Percentiles rank a stretch among this genome's conserved stretches.
phyloP scores from a whole-genome alignment of 2,797 vertebrate species.

The Octomys mimax region DNA sequence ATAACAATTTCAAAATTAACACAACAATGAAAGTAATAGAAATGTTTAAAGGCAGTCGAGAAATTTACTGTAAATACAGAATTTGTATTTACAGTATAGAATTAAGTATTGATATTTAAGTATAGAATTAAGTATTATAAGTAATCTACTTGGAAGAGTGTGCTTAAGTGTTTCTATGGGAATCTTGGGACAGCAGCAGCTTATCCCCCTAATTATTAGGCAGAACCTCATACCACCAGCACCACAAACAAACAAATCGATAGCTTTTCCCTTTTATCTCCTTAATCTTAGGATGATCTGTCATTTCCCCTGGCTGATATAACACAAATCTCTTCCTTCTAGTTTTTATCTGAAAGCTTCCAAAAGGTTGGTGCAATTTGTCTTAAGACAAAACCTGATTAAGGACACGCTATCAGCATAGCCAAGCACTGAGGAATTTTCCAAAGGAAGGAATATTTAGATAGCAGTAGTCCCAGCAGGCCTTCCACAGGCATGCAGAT shows the following conservation, averaged over 20 bases:
- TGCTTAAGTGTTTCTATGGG: neutral
- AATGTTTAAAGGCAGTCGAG: neutral
- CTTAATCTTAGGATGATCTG: neutral
- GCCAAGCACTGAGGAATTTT: neutral
- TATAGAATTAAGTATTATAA: neutral
- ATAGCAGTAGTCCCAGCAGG: neutral
- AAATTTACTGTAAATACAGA: neutral
- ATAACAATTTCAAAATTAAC: neutral
- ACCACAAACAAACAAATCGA: neutral
- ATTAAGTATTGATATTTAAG: too few relatives aligned
- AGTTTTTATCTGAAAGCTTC: conserved; percentile 17
- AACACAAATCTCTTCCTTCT: conserved; percentile 20
- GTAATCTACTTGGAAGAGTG: neutral
- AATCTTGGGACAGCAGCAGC: neutral
- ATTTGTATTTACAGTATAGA: too few relatives aligned
- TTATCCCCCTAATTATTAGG: neutral
- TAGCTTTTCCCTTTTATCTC: neutral
- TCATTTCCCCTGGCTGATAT: neutral
- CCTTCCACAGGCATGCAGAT: neutral
- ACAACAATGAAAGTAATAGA: neutral
- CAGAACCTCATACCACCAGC: neutral
- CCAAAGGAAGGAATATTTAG: neutral
- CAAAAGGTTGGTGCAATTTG: neutral
- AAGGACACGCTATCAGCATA: neutral
- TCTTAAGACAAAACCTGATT: conserved; percentile 41